phyloP scores from a whole-genome alignment of 1,140 invertebrate species.

The Neuroterus valhalla region DNA sequence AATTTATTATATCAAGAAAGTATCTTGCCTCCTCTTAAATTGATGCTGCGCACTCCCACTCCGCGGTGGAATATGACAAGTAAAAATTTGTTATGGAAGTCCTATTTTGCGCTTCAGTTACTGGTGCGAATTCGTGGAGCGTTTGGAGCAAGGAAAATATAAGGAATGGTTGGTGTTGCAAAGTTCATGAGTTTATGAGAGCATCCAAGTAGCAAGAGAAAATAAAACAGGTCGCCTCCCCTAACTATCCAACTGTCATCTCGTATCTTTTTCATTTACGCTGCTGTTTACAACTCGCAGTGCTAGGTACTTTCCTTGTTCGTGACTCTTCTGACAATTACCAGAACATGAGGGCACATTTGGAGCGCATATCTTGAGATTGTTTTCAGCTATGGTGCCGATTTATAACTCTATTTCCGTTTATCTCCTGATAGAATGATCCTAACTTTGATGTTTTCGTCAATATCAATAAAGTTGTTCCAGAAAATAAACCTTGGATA shows the following conservation, averaged over 20 bases:
- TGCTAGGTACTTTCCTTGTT: slow-evolving; percentile 47
- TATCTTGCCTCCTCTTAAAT: slow-evolving; percentile 8
- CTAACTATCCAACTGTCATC: slow-evolving; percentile 51
- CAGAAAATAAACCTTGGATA: too few species aligned
- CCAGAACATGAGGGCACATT: slow-evolving; percentile 46
- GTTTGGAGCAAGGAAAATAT: slow-evolving; percentile 24
- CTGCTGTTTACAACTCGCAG: slow-evolving; percentile 51
- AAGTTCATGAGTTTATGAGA: slow-evolving; percentile 57
- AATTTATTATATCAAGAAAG: neutral
- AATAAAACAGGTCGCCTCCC: slow-evolving; percentile 44
- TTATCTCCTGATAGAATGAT: neutral
- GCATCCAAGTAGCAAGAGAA: slow-evolving; percentile 38
- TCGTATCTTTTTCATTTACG: slow-evolving; percentile 55
- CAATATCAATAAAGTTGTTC: too few species aligned
- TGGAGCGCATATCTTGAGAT: slow-evolving; percentile 36
- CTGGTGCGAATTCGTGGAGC: slow-evolving; percentile 42
- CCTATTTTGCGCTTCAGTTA: slow-evolving; percentile 41
- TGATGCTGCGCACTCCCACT: neutral
- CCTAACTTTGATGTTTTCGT: too few species aligned
- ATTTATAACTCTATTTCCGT: slow-evolving; percentile 39
- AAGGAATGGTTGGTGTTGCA: slow-evolving; percentile 26
- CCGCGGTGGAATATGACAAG: slow-evolving; percentile 6
- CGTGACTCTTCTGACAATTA: slow-evolving; percentile 44
- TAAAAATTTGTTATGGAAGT: slow-evolving; percentile 43
- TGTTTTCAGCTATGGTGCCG: slow-evolving; percentile 39